These are phyloP conservation scores for Neolamprologus sp. DNA, from an alignment of 2,113 vertebrate species.

Conservation along the genomic window DNA sequence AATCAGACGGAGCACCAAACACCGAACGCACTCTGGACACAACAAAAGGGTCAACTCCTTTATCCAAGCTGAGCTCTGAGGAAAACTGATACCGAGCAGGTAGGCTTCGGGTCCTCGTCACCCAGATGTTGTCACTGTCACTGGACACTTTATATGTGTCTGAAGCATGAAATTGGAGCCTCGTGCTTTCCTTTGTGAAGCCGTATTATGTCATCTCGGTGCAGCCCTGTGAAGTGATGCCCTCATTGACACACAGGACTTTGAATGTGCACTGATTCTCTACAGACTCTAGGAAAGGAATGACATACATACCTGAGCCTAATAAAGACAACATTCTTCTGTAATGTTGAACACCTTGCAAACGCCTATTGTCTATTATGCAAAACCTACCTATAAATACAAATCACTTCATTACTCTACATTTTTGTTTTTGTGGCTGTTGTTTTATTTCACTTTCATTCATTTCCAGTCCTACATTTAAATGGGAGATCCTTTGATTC, in stretches of 20 bases:
- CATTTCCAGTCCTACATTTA: neutral
- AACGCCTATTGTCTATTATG: neutral
- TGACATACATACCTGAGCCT: neutral
- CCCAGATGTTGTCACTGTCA: constrained; percentile 49
- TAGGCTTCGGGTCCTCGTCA: neutral
- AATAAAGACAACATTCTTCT: neutral
- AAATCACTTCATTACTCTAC: neutral
- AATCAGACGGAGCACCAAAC: constrained; percentile 33
- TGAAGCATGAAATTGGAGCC: constrained; percentile 23
- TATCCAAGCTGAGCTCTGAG: neutral
- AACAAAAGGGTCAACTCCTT: constrained; percentile 34
- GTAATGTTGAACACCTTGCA: neutral
- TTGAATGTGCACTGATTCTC: constrained; percentile 17
- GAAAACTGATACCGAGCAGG: constrained; percentile 35
- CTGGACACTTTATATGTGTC: constrained; percentile 10
- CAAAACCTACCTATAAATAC: neutral
- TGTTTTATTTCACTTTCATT: neutral
- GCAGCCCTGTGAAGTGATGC: constrained; percentile 1
- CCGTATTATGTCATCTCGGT: constrained; percentile 3
- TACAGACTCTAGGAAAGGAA: neutral
- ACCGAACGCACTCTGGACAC: neutral
- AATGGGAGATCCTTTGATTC: neutral
- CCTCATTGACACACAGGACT: constrained; percentile 7
- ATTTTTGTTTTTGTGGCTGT: neutral
- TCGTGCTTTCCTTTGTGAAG: constrained; percentile 6